phyloP scores from a whole-genome alignment of 2,113 vertebrate genomes.

The Podocnemis expansa region DNA sequence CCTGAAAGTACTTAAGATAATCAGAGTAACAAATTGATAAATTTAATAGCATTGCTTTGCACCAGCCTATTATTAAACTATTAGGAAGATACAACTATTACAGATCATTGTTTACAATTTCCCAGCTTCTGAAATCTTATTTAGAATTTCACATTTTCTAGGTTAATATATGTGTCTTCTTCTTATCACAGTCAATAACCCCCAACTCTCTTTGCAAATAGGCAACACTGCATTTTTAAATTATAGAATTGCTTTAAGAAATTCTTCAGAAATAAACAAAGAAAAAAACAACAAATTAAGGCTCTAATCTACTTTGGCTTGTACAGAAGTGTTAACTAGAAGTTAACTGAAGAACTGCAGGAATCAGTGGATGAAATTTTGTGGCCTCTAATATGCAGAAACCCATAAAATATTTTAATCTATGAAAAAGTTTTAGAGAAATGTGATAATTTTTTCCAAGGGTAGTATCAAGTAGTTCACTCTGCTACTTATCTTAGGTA shows the following conservation, averaged over 20 bases:
- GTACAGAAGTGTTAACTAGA: neutral
- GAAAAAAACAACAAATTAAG: neutral
- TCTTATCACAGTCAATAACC: neutral
- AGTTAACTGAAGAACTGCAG: neutral
- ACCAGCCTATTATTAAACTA: slow-evolving; percentile 28
- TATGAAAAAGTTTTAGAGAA: neutral
- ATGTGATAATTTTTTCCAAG: neutral
- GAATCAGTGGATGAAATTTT: neutral
- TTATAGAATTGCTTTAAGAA: neutral
- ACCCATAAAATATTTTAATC: neutral
- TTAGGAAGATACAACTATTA: slow-evolving; percentile 16
- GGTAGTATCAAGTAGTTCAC: neutral
- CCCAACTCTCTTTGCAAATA: neutral
- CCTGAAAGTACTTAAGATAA: slow-evolving; percentile 3
- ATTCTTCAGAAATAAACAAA: neutral
- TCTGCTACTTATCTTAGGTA: too few relatives aligned
- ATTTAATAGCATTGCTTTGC: slow-evolving; percentile 35
- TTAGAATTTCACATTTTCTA: slow-evolving; percentile 31
- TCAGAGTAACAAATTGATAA: slow-evolving; percentile 23
- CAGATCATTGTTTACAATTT: slow-evolving; percentile 26
- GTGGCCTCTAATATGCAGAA: neutral
- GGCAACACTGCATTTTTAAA: neutral
- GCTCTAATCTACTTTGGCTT: neutral
- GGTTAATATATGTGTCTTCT: neutral
- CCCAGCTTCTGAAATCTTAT: neutral